Conservation (phyloP, 1,140 invertebrate species). For the Ceratitis capitata region DNA sequence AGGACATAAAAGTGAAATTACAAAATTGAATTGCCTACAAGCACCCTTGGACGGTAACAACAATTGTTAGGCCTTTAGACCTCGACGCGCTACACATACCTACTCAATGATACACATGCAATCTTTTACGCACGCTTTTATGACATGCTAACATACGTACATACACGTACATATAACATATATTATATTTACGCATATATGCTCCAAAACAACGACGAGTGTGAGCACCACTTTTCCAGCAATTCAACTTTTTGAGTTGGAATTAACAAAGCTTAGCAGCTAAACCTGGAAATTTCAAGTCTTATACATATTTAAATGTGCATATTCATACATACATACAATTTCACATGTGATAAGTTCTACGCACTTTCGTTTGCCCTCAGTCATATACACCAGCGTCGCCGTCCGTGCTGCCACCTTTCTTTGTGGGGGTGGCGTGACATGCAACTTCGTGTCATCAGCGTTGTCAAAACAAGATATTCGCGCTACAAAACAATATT, state of each 20-base stretch:
- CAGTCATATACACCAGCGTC: neutral
- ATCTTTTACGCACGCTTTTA: neutral
- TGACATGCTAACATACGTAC: neutral
- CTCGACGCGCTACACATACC: neutral
- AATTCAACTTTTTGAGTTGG: neutral
- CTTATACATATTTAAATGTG: neutral
- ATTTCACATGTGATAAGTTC: neutral
- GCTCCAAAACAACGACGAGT: neutral
- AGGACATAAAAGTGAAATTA: constrained; percentile 38
- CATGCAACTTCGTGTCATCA: constrained; percentile 54
- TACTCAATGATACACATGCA: neutral
- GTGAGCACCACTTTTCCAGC: neutral
- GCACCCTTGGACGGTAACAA: neutral
- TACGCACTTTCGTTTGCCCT: neutral
- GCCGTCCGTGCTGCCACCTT: neutral
- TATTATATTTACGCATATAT: too few species aligned
- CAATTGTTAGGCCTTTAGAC: neutral
- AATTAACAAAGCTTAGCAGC: constrained; percentile 6
- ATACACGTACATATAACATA: too few species aligned
- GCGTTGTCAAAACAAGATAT: constrained; percentile 60
- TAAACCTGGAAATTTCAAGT: neutral
- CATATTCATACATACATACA: neutral
- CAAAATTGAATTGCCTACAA: constrained; percentile 38
- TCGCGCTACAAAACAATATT: constrained; percentile 50
- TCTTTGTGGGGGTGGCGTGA: neutral